A percentile compares a stretch with the other conserved stretches of the same genome.
phyloP scores from a whole-genome alignment of 2,888 invertebrate genomes.

The Bombyx huttoni region DNA sequence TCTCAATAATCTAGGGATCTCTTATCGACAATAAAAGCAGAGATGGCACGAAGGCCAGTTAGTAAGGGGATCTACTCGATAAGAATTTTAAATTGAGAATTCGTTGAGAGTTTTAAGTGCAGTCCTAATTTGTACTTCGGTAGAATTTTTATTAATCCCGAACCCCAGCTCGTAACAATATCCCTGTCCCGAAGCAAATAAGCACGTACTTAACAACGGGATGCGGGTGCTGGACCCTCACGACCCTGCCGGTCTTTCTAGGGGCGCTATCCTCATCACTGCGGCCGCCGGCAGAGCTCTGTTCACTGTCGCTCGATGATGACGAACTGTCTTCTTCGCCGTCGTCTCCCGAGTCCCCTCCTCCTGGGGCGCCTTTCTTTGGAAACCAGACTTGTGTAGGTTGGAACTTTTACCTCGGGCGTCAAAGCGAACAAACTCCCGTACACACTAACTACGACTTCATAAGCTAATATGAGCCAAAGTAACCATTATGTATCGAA shows the following conservation, averaged over 20 bases:
- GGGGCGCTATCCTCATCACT: conserved; percentile 45
- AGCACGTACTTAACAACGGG: conserved; percentile 19
- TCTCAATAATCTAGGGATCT: no score
- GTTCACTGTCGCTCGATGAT: conserved; percentile 40
- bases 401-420: background rate
- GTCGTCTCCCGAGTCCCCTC: conserved; percentile 28
- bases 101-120: no score
- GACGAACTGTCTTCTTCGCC: conserved; percentile 36
- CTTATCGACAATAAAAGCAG: no score
- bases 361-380: conserved; percentile 54
- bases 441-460: no score
- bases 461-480: no score
- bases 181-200: background rate
- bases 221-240: background rate
- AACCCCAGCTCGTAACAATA: background rate
- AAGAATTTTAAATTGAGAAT: no score
- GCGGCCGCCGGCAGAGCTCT: conserved; percentile 42
- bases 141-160: no score
- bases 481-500: no score
- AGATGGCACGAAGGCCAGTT: no score
- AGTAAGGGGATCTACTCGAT: no score
- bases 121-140: no score
- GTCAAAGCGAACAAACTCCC: no score
- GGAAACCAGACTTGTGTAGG: conserved; percentile 13
- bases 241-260: conserved; percentile 13